Conservation (phyloP, 2,113 vertebrate species). For the Campylorhamphus procurvoides region DNA sequence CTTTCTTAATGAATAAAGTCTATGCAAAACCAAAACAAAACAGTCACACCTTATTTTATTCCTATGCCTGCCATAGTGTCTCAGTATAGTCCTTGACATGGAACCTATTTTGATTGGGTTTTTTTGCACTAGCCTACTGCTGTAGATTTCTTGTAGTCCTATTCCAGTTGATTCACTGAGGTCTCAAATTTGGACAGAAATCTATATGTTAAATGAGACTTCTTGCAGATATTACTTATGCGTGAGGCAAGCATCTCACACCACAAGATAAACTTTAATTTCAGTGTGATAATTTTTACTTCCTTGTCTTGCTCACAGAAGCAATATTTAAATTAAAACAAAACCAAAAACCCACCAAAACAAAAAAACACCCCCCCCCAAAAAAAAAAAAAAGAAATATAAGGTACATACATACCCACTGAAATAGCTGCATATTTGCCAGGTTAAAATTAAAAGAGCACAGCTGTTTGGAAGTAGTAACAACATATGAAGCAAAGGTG, state of each 20-base stretch:
- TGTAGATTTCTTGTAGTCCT: background rate
- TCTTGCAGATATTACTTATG: background rate
- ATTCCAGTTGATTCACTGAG: background rate
- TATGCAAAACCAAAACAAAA: background rate
- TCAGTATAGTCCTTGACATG: background rate
- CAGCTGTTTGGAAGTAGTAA: background rate
- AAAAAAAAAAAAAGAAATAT: background rate
- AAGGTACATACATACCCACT: background rate
- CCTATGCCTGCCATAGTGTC: background rate
- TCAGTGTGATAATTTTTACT: background rate
- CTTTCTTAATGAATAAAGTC: background rate
- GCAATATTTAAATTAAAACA: background rate
- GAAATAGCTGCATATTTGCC: background rate
- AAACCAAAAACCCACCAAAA: background rate
- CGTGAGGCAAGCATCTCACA: background rate
- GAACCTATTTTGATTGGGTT: background rate
- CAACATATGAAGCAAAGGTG: background rate
- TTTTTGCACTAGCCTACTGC: background rate
- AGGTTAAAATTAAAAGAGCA: background rate
- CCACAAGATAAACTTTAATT: background rate
- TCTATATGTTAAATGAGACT: background rate
- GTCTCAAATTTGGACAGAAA: background rate
- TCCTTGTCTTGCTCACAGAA: background rate
- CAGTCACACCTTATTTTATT: background rate
- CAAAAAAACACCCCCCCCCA: no score